Evolutionary conservation across 2,113 vertebrate species (phyloP), one percentile per base, ranked within the genome.

Genomic region (Mionectes macconnelli): DNA sequence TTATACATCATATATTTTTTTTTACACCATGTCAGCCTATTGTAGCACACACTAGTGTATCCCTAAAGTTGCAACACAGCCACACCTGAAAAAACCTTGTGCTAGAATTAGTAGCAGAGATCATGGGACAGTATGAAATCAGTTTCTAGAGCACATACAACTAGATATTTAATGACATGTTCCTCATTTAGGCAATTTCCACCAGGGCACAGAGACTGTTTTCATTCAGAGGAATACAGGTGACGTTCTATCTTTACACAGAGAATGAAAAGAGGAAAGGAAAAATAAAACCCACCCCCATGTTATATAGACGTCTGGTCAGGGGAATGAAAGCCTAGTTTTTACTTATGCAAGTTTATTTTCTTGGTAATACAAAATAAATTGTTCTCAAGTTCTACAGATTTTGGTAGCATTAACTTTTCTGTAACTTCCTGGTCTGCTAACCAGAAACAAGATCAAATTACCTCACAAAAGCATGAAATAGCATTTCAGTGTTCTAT

Each of bases 381-480:
- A 64, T 64, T 68, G 63, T 73, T 87, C 27, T 79, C 22, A 68
- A 85, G 56, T 94, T 87, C n/a, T 68, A 57, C 63, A 42, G 25
- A 74, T 77, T 73, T 87, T 69, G 44, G 37, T 40, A 72, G 57
- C 37, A 39, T 67, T 86, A 88, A 53, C 18, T 90, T 66, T 73
- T 73, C 75, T 69, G 72, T 59, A 90, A 83, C 37, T 80, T 69
- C 44, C 4, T 63, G 22, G n/a, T 67, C 47, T 78, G 78, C 73
- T 94, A 78, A 94, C 12, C 59, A 90, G 59, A 96, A 92, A 76
- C 42, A 96, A 74, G 50, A 62, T 18, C 42, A 83, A 90, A 86
- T 66, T 53, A 57, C 47, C 9, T 77, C 64, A 74, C 59, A 79
- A 62, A 88, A 76, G 7, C 83, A 69, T 40, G 63, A 79, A 76